Evolutionary conservation across 2,113 vertebrate genomes (phyloP).

Genomic region (Strigops habroptila): DNA sequence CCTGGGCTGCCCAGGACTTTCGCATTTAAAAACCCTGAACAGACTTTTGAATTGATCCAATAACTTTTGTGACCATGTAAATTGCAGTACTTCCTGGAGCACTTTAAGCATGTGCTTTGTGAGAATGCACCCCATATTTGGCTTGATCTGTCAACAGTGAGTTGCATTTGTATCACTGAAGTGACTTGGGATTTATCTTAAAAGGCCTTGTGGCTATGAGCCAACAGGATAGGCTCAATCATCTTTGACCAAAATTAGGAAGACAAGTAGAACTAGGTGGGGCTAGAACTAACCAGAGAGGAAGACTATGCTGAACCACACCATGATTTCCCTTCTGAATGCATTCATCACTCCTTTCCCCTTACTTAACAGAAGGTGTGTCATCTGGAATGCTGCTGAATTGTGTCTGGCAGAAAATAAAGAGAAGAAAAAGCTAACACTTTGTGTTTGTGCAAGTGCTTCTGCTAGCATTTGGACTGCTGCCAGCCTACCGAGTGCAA

Average conservation of each 20-base stretch:
- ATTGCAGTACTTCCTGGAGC: not conserved
- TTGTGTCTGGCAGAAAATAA: not conserved
- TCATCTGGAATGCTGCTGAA: constrained; percentile 4
- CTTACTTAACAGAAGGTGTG: not conserved
- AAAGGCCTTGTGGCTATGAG: not conserved
- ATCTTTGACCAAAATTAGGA: not conserved
- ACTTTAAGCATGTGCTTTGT: accelerated
- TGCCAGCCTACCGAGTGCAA: not conserved
- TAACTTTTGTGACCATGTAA: not conserved
- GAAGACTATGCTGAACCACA: not conserved
- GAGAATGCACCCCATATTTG: not conserved
- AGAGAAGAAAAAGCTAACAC: not conserved
- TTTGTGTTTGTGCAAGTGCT: not conserved
- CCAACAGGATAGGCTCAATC: not conserved
- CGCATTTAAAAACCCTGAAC: not conserved
- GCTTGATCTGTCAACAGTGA: not conserved
- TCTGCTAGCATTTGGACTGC: not conserved
- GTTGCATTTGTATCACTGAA: not conserved
- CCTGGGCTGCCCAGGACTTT: not conserved
- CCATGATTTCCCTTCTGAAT: not conserved
- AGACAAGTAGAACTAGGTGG: not conserved
- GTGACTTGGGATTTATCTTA: not conserved
- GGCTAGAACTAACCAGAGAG: not conserved
- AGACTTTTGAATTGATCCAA: not conserved
- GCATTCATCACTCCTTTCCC: not conserved